Evolutionary conservation across 2,888 invertebrate genomes (phyloP), one percentile per base, ranked within the genome.

Genomic region (Acleris sparsana): DNA sequence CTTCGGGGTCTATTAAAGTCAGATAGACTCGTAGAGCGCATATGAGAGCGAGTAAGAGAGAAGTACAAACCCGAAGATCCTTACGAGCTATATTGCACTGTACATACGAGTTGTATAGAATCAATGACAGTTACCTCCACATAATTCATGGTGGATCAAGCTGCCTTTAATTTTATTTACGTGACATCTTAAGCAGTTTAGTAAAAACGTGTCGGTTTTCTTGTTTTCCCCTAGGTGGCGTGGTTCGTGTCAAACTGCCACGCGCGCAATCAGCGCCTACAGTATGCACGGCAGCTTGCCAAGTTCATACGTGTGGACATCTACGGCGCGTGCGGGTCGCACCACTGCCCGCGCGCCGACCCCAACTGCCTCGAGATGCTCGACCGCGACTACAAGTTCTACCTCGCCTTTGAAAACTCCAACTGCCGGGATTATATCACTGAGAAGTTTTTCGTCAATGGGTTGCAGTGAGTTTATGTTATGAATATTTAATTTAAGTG

Each of bases 231-330:
- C 3, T 79, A 94, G 95, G 96, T 99, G 6, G 99, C 99, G 62
- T 99, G 99, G 99, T 99, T 99, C 89, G 99, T 99, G 62, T 99
- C 99, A 46, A 99, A 99, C 89, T 99, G 99, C 84, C 97, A 97
- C 71, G 98, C 99, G 4, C 94, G 97, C 62, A 99, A 99, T 86
- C 96, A 96, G 3, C 94, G 99, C 13, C 92, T 98, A 68, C 96
- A 97, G 74, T 99, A 96, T 87, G 99, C 98, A 11, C 94, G 95
- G 73, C 97, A 96, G 83, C 93, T 99, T 63, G 94, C 95, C 70
- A 97, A 98, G 85, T 93, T 96, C 89, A 98, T 99, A 74, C 93
- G 95, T 70, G 97, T 97, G 68, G 98, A 98, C 83, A 97, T 98
- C 74, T 98, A 97, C 88, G 98, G 98, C 16, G 96, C 96, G 5